Conservation (phyloP, 2,797 vertebrate species). For the Heliangelus exortis region DNA sequence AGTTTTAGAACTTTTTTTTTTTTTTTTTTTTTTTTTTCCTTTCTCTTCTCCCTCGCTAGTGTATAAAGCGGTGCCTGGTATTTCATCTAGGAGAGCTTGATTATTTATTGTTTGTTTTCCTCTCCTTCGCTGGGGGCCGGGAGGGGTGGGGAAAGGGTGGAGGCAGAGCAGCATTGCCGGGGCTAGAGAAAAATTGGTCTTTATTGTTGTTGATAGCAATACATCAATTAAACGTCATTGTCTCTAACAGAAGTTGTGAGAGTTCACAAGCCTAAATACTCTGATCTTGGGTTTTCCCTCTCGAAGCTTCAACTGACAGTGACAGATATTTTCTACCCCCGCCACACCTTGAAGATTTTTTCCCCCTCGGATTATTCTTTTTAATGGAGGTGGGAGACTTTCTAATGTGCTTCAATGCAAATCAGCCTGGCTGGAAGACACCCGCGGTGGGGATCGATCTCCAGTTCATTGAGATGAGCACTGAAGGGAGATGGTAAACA, state of each 20-base stretch:
- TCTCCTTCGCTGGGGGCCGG: conserved; percentile 65
- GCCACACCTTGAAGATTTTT: conserved; percentile 22
- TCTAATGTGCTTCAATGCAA: conserved; percentile 53
- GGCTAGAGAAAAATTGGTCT: conserved; percentile 72
- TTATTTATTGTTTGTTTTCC: conserved; percentile 79
- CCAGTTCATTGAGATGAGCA: conserved; percentile 86
- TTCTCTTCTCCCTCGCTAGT: conserved; percentile 32
- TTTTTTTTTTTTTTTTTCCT: conserved; percentile 55
- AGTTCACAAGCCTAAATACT: conserved; percentile 61
- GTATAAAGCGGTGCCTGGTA: conserved; percentile 8
- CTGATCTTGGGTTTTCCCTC: conserved; percentile 29
- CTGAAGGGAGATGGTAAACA: conserved; percentile 89
- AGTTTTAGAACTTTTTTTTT: conserved; percentile 73
- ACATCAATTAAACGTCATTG: conserved; percentile 78
- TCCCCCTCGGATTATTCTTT: background rate
- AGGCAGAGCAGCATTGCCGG: conserved; percentile 57
- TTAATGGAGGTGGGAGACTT: conserved; percentile 47
- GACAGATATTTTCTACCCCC: conserved; percentile 42
- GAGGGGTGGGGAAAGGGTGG: conserved; percentile 48
- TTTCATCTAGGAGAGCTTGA: conserved; percentile 35
- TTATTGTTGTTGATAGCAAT: conserved; percentile 75
- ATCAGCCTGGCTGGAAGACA: conserved; percentile 47
- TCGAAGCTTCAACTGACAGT: conserved; percentile 35
- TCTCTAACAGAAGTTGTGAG: conserved; percentile 71
- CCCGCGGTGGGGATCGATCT: conserved; percentile 87